Conservation (phyloP, 2,113 vertebrate genomes). For the Platysteira castanea region DNA sequence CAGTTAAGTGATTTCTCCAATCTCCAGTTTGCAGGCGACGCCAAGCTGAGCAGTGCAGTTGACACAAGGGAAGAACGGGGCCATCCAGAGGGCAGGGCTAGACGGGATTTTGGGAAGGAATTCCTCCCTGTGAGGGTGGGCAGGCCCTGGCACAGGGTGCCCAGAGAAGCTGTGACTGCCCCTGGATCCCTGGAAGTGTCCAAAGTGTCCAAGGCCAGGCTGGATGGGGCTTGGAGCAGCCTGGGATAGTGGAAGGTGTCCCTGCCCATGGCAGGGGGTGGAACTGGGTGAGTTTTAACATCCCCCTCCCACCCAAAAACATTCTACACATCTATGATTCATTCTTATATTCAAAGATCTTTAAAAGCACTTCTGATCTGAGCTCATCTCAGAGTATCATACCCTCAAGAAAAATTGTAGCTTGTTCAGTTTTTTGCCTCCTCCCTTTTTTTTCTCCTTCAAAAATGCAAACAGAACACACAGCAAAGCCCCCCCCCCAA, state of each 20-base stretch:
- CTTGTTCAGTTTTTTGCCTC: background rate
- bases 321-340: background rate
- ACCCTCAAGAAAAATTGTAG: background rate
- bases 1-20: background rate
- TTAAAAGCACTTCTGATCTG: background rate
- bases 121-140: rapidly evolving
- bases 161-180: background rate
- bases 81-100: background rate
- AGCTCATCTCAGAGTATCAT: background rate
- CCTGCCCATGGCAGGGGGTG: background rate
- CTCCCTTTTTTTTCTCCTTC: background rate
- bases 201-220: background rate
- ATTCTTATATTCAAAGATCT: background rate
- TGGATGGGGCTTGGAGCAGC: rapidly evolving
- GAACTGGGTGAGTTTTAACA: background rate
- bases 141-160: background rate
- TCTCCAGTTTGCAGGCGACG: background rate
- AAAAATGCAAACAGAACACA: background rate
- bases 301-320: background rate
- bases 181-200: background rate
- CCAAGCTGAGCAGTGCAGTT: background rate
- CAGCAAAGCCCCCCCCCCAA: background rate
- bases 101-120: background rate
- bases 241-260: background rate
- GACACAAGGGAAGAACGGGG: background rate